Conservation (phyloP, 2,888 invertebrate genomes). For the Iphiclides podalirius region DNA sequence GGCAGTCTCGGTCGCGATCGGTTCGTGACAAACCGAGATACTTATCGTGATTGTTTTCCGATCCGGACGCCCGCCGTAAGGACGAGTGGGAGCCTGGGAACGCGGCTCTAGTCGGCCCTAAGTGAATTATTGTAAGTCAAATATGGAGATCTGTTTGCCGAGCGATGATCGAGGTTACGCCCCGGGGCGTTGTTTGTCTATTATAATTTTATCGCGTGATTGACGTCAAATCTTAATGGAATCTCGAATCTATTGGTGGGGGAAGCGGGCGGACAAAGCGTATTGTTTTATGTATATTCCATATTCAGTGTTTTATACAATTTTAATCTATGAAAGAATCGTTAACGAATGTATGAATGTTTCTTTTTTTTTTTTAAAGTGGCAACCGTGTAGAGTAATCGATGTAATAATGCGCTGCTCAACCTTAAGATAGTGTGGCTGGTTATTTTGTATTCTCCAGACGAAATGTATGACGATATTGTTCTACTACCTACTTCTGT, state of each 20-base stretch:
- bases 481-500: no score
- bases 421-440: no score
- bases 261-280: no score
- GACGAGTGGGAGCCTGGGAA: conserved; percentile 75
- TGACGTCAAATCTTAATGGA: conserved; percentile 37
- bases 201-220: conserved; percentile 47
- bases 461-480: no score
- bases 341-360: no score
- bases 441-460: no score
- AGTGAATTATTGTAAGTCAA: conserved; percentile 70
- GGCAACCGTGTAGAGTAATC: no score
- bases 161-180: conserved; percentile 43
- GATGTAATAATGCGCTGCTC: no score
- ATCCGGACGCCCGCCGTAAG: conserved; percentile 71
- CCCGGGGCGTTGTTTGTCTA: conserved; percentile 30
- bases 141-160: conserved; percentile 62
- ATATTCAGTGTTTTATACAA: no score
- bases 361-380: no score
- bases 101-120: conserved; percentile 52
- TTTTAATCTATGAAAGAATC: no score
- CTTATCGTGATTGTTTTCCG: conserved; percentile 78
- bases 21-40: conserved; percentile 78
- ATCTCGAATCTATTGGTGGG: conserved; percentile 29
- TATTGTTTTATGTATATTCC: no score
- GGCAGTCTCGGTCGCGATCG: conserved; percentile 70